Evolutionary conservation across 37 sponge, comb jelly and placozoan genomes (phyloP), one percentile per base, ranked within the genome.

Genomic region (Spongia lamella): DNA sequence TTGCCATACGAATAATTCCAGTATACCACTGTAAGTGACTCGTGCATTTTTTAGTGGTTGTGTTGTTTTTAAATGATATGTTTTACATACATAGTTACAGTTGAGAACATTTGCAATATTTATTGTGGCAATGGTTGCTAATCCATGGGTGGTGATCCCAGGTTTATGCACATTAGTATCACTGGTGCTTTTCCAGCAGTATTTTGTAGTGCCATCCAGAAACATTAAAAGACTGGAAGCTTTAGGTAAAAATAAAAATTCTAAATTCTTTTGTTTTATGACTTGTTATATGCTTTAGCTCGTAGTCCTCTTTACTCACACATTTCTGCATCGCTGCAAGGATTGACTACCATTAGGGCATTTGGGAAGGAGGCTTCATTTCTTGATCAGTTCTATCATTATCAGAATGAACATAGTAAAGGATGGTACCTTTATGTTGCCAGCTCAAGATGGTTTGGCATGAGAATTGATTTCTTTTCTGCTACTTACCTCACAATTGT

Each of bases 261-360:
- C n/a, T n/a, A n/a, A n/a, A n/a, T n/a, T n/a, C n/a, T n/a, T n/a
- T n/a, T n/a, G n/a, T n/a, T n/a, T n/a, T n/a, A n/a, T n/a, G n/a
- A n/a, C n/a, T 43, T 43, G 47, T 43, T 47, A 36, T 35, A 20
- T 36, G 15, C 38, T 30, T 1, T 78, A 92, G 93, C 89, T 51
- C 88, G 93, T 1, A 92, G 93, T 77, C 93, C 93, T 17, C 33
- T 92, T 53, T 92, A 80, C 56, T 88, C 89, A 49, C 93, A 92
- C 63, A 63, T 92, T 14, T 84, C 93, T 17, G 69, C 77, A n/a
- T 80, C 93, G 1, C 69, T 92, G 31, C 89, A 84, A 75, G 93
- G 93, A 0, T 69, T 92, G 37, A 40, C 93, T 21, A 88, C 82
- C 43, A 88, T 92, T 22, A 63, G 93, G 39, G 66, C 93, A 11